Evolutionary conservation across 2,888 invertebrate genomes (phyloP).

Genomic region (Chrysopilus asiliformis): DNA sequence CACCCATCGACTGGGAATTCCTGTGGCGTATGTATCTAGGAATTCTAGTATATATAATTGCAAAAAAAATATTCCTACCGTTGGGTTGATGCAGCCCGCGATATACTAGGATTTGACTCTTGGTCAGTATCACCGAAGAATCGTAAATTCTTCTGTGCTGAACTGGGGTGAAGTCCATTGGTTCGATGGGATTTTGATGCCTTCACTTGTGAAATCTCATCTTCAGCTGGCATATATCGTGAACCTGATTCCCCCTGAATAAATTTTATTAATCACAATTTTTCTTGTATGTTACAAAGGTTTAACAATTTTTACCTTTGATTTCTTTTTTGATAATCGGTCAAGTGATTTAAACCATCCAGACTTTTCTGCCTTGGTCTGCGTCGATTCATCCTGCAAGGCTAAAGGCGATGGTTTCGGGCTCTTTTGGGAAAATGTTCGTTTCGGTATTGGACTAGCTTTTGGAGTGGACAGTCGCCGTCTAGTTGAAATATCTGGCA

Average conservation of each 20-base stretch:
- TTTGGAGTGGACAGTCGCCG: conserved; percentile 63
- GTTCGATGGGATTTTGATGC: conserved; percentile 12
- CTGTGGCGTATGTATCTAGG: neutral
- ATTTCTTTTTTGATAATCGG: conserved; percentile 55
- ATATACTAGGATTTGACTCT: conserved; percentile 52
- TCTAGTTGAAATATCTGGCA: conserved; percentile 51
- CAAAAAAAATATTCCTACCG: conserved; percentile 19
- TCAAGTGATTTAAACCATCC: conserved; percentile 74
- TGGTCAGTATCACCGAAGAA: conserved; percentile 76
- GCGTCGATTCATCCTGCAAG: conserved; percentile 29
- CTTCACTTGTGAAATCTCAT: conserved; percentile 13
- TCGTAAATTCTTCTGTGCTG: conserved; percentile 51
- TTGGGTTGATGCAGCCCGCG: conserved; percentile 26
- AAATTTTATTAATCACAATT: conserved; percentile 22
- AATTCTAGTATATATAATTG: conserved; percentile 18
- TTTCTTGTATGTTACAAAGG: conserved; percentile 18
- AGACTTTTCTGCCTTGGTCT: conserved; percentile 39
- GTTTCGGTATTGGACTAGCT: conserved; percentile 51
- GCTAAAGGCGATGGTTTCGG: conserved; percentile 34
- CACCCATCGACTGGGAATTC: too few species aligned
- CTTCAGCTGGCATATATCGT: too few species aligned
- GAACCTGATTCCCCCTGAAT: too few species aligned
- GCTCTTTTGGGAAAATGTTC: conserved; percentile 38
- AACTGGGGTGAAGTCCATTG: conserved; percentile 5
- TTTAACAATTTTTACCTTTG: conserved; percentile 27